phyloP scores from a whole-genome alignment of 1,140 invertebrate genomes.

The Odontomachus brunneus region DNA sequence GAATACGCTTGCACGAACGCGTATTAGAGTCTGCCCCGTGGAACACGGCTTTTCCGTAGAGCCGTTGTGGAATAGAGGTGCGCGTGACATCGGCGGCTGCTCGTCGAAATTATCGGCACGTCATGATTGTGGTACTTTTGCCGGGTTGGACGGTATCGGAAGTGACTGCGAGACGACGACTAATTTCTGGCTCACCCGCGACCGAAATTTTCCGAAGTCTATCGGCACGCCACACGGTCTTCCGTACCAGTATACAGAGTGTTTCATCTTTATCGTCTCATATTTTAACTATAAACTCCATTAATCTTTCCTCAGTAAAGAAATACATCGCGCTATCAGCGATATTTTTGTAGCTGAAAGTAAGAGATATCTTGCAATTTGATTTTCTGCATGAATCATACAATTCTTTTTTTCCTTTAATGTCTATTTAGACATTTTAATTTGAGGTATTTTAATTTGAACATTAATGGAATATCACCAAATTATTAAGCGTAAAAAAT shows the following conservation, averaged over 20 bases:
- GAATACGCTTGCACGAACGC: background rate
- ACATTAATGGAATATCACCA: background rate
- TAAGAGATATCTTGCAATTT: background rate
- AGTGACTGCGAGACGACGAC: conserved; percentile 31
- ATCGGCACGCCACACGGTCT: conserved; percentile 70
- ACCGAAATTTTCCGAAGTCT: conserved; percentile 70
- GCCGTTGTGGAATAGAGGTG: background rate
- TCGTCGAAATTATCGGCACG: conserved; percentile 25
- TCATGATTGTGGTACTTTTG: conserved; percentile 30
- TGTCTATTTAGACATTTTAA: conserved; percentile 12
- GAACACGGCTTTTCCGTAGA: background rate
- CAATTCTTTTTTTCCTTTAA: background rate
- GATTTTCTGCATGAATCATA: background rate
- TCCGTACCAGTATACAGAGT: conserved; percentile 11
- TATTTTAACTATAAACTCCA: background rate
- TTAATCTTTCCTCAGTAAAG: background rate
- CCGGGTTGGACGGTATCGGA: conserved; percentile 12
- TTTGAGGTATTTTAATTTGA: background rate
- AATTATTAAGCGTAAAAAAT: background rate
- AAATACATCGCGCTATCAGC: background rate
- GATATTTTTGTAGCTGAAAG: background rate
- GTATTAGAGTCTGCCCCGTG: background rate
- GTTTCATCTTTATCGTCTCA: background rate
- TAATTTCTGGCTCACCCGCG: conserved; percentile 32
- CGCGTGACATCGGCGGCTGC: conserved; percentile 10